Conservation (phyloP, 2,113 vertebrate genomes). For the Ophiodon elongatus region DNA sequence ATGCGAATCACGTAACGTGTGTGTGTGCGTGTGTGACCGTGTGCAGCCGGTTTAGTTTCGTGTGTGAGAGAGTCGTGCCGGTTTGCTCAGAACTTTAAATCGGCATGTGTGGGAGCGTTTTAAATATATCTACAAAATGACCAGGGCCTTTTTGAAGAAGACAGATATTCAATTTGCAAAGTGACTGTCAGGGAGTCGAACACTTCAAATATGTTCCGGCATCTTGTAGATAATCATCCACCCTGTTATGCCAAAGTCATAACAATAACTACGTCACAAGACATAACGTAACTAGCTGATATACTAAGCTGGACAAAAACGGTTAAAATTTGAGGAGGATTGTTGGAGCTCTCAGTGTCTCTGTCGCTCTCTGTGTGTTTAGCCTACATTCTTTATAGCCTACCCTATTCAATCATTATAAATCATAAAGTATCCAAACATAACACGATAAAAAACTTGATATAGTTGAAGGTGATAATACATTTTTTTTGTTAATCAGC, state of each 20-base stretch:
- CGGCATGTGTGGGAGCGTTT: not conserved
- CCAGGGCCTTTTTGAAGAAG: not conserved
- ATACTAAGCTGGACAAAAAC: no score
- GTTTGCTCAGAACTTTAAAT: not conserved
- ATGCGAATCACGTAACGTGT: no score
- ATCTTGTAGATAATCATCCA: no score
- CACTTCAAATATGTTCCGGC: no score
- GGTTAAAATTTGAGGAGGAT: no score
- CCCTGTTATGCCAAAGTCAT: no score
- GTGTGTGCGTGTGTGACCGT: no score
- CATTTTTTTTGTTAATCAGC: not conserved
- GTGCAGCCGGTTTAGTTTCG: not conserved
- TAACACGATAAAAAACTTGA: not conserved
- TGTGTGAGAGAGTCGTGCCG: not conserved
- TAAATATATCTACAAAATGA: not conserved
- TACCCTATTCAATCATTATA: not conserved
- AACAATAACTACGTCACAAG: no score
- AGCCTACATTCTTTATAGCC: no score
- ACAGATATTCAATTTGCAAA: not conserved
- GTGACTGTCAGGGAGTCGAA: no score
- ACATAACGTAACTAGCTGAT: no score
- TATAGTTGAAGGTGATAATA: not conserved
- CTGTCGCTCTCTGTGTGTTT: no score
- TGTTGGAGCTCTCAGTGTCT: not conserved
- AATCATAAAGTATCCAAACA: not conserved